Base-by-base conservation (phyloP, 2,113 vertebrate species). In the Burhinus oedicnemus region DNA sequence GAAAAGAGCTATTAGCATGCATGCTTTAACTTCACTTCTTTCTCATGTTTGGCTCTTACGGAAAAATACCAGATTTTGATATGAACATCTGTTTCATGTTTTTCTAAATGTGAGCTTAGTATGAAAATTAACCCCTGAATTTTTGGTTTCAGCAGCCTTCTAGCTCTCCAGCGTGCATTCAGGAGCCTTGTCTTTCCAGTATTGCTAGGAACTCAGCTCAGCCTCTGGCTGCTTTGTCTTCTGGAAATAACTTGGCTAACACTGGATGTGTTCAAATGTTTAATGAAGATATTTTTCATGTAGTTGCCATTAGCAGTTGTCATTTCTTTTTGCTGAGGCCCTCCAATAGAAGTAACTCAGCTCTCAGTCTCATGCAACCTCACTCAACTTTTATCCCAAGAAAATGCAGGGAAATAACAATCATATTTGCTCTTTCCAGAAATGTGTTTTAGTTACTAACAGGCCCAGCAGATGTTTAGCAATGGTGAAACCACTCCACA, bases 11-110 rank as follows among this genome's bases (percentile, higher is more conserved):
- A 92, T 98, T 97, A 97, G 70, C 96, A 96, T 83, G 90, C 81
- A 93, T 95, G 88, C 84, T 97, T 98, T 89, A 95, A 42, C 92
- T 98, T 96, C 92, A 94, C 82, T 94, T 97, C 93, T 97, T 98
- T 97, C 97, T 97, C 93, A 95, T 95, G 93, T 97, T 97, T 95
- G 89, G 92, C 68, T 98, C 74, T 97, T 91, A 97, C 7, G 44
- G 96, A 95, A 93, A 97, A 93, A 95, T 87, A 97, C 60, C 77
- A 90, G 94, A 97, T 97, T 97, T 97, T 97, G 97, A 97, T 98
- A 98, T n/a, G 92, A 92, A 97, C 97, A 97, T 98, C 96, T 98
- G 95, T 96, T 98, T 98, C 95, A 95, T 97, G 93, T 97, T 98
- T 98, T 96, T 87, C 94, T 97, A 96, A 97, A 95, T 95, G 87